These are phyloP conservation scores for Rhyacophila evoluta DNA, from an alignment of 2,888 invertebrate species.

Conservation along the genomic window DNA sequence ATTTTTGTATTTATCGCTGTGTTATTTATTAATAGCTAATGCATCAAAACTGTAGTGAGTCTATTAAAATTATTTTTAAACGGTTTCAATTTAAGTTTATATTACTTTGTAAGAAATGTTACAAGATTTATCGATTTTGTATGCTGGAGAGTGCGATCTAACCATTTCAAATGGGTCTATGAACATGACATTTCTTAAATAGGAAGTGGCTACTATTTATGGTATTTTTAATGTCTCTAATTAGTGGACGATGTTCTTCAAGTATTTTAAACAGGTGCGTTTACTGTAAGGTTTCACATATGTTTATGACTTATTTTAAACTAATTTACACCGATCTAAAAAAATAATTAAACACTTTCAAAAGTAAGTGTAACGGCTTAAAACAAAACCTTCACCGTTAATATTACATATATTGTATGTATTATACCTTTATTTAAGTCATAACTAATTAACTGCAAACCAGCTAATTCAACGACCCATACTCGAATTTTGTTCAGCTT, in stretches of 20 bases:
- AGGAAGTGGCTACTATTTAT: constrained; percentile 35
- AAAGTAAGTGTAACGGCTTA: too few species aligned
- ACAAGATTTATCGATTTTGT: constrained; percentile 29
- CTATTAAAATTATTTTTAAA: constrained; percentile 2
- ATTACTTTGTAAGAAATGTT: neutral
- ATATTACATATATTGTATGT: too few species aligned
- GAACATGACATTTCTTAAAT: constrained; percentile 39
- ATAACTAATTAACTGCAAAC: too few species aligned
- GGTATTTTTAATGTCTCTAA: constrained; percentile 35
- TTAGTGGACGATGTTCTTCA: constrained; percentile 32
- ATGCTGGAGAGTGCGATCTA: constrained; percentile 35
- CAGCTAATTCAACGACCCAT: too few species aligned
- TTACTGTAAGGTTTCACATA: neutral
- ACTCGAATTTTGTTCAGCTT: too few species aligned
- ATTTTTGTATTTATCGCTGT: neutral
- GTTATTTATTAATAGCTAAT: neutral
- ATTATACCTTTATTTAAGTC: too few species aligned
- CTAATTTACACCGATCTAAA: too few species aligned
- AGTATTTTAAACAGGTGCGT: neutral
- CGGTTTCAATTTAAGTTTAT: neutral
- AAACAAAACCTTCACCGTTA: too few species aligned
- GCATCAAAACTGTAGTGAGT: neutral
- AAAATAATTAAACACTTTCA: too few species aligned
- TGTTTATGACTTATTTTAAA: too few species aligned
- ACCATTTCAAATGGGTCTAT: constrained; percentile 42